Evolutionary conservation across 2,888 invertebrate genomes (phyloP).

Genomic region (Ormyrus labotus): DNA sequence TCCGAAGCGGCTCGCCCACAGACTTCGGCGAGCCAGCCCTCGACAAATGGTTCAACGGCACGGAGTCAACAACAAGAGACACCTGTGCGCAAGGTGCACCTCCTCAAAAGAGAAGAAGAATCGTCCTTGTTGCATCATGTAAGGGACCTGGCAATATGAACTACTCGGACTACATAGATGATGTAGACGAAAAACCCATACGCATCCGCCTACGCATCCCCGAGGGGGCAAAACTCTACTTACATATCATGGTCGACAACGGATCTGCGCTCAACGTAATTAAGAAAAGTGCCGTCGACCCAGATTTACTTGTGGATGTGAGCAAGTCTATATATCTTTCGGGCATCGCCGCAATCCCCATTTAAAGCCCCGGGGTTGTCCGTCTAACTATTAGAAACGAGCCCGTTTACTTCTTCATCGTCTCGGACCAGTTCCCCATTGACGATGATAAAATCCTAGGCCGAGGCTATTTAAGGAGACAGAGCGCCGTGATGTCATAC

Average conservation of each 20-base stretch:
- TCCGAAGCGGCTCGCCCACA: neutral
- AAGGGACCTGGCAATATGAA: neutral
- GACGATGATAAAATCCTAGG: too few species aligned
- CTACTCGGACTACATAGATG: neutral
- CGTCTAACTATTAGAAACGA: neutral
- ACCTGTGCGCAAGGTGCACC: too few species aligned
- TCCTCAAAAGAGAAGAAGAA: neutral
- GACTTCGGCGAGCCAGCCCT: neutral
- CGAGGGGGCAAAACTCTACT: neutral
- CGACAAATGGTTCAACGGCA: neutral
- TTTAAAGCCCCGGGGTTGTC: neutral
- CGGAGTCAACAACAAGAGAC: neutral
- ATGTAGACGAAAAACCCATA: neutral
- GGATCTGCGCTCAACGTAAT: neutral
- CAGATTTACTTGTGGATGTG: neutral
- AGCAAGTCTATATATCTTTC: neutral
- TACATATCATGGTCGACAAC: neutral
- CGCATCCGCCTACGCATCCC: neutral
- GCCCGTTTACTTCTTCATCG: neutral
- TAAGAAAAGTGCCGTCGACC: neutral
- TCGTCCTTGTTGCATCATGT: neutral
- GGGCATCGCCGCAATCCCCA: neutral
- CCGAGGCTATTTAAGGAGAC: too few species aligned
- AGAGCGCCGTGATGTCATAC: too few species aligned
- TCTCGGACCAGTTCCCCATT: too few species aligned